Evolutionary conservation across 1,140 invertebrate genomes (phyloP).

Genomic region (Oreohelix idahoensis): DNA sequence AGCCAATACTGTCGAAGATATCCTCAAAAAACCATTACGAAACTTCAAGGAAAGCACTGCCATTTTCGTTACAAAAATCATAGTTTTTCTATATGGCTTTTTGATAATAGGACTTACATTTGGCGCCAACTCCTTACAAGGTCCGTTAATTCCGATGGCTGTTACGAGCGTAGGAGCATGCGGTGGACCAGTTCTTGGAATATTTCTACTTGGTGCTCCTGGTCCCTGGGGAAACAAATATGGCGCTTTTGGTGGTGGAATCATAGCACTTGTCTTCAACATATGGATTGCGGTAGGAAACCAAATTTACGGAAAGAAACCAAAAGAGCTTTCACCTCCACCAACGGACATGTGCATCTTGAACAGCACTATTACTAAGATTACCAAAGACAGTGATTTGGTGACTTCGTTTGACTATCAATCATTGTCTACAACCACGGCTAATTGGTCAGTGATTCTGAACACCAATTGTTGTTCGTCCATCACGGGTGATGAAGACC

Average conservation of each 20-base stretch:
- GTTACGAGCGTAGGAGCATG: slow-evolving; percentile 66
- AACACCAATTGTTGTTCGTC: too few species aligned
- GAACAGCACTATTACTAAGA: too few species aligned
- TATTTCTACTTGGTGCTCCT: slow-evolving; percentile 68
- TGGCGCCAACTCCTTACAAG: slow-evolving; percentile 36
- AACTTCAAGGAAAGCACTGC: too few species aligned
- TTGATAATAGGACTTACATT: slow-evolving; percentile 49
- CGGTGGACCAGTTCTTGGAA: too few species aligned
- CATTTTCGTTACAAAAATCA: slow-evolving; percentile 81
- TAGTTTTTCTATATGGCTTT: slow-evolving; percentile 18
- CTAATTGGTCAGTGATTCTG: too few species aligned
- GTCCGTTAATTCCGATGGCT: slow-evolving; percentile 72
- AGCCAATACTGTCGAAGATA: slow-evolving; percentile 90
- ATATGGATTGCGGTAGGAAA: slow-evolving; percentile 20
- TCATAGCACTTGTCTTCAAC: neutral
- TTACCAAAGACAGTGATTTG: too few species aligned
- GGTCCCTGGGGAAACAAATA: slow-evolving; percentile 45
- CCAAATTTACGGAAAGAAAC: neutral
- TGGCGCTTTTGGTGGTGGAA: neutral
- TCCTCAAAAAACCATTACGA: slow-evolving; percentile 81
- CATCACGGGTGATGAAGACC: too few species aligned
- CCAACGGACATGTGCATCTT: too few species aligned
- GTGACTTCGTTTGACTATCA: too few species aligned
- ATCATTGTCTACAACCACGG: too few species aligned
- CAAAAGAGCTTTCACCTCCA: too few species aligned